phyloP scores from a whole-genome alignment of 2,888 invertebrate species.

The Mactromeris polynyma region DNA sequence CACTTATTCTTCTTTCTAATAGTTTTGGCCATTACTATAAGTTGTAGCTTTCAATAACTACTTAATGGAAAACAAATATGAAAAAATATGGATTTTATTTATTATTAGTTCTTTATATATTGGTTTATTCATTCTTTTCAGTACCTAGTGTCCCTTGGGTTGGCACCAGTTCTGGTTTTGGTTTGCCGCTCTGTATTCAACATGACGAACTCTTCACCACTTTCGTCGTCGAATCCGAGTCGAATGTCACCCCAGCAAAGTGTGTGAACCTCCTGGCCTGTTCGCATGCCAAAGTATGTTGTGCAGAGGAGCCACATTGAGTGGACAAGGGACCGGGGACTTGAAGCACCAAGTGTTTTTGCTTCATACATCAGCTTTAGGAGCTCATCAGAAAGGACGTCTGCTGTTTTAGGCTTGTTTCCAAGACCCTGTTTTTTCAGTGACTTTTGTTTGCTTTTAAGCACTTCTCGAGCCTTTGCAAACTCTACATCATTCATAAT shows the following conservation, averaged over 20 bases:
- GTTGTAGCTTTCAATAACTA: too few species aligned
- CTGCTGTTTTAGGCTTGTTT: constrained; percentile 63
- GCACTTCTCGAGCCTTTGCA: constrained; percentile 68
- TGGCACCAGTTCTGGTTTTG: constrained; percentile 54
- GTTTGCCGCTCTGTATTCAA: constrained; percentile 43
- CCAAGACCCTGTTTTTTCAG: constrained; percentile 74
- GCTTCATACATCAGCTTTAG: background rate
- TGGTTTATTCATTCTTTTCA: background rate
- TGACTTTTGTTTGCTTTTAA: constrained; percentile 73
- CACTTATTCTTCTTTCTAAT: too few species aligned
- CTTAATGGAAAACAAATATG: background rate
- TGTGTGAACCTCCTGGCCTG: constrained; percentile 41
- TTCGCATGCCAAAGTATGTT: constrained; percentile 48
- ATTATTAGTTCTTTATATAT: background rate
- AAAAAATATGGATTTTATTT: background rate
- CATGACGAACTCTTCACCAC: constrained; percentile 42
- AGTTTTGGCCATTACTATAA: too few species aligned
- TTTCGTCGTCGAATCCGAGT: constrained; percentile 51
- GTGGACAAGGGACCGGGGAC: constrained; percentile 42
- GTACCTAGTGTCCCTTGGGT: constrained; percentile 46
- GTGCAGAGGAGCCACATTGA: constrained; percentile 53
- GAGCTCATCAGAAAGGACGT: background rate
- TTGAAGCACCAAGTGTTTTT: background rate
- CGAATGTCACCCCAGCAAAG: constrained; percentile 48
- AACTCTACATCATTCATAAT: constrained; percentile 72